A percentile compares a stretch with the other conserved stretches of the same genome.
Evolutionary conservation across 2,888 invertebrate species (phyloP).

Genomic region (Diarsia dahlii): DNA sequence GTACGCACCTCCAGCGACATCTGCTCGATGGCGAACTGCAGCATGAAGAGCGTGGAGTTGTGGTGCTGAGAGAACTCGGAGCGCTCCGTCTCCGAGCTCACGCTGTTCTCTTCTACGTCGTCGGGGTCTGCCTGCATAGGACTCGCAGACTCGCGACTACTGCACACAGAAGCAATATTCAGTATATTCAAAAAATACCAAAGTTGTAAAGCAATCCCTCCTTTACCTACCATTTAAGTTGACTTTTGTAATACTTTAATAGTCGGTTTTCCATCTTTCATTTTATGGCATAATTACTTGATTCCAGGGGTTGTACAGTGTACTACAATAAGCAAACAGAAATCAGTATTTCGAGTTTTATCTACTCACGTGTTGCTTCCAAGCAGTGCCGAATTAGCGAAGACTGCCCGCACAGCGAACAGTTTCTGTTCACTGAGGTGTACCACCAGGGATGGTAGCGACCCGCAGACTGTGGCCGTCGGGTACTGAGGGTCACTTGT

Average conservation of each 20-base stretch:
- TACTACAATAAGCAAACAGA: not conserved
- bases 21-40: slow-evolving; percentile 97
- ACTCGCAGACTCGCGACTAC: slow-evolving; percentile 54
- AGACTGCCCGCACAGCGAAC: slow-evolving; percentile 81
- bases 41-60: slow-evolving; percentile 92
- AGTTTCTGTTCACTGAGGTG: slow-evolving; percentile 98
- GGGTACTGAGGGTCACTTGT: slow-evolving; percentile 97
- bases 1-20: slow-evolving; percentile 94
- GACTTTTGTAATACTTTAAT: no score
- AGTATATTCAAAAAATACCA: no score
- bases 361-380: slow-evolving; percentile 17
- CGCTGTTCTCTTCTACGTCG: slow-evolving; percentile 84
- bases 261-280: no score
- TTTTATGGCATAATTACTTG: no score
- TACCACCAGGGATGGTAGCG: slow-evolving; percentile 96
- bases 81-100: slow-evolving; percentile 85
- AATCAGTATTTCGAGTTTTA: not conserved
- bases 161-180: slow-evolving; percentile 25
- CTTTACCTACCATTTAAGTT: no score
- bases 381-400: slow-evolving; percentile 41
- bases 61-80: slow-evolving; percentile 82
- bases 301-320: no score
- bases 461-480: slow-evolving; percentile 95
- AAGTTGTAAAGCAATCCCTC: no score
- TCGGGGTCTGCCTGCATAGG: slow-evolving; percentile 51